Evolutionary conservation across 2,797 vertebrate genomes (phyloP).

Genomic region (Xerus rutilus): DNA sequence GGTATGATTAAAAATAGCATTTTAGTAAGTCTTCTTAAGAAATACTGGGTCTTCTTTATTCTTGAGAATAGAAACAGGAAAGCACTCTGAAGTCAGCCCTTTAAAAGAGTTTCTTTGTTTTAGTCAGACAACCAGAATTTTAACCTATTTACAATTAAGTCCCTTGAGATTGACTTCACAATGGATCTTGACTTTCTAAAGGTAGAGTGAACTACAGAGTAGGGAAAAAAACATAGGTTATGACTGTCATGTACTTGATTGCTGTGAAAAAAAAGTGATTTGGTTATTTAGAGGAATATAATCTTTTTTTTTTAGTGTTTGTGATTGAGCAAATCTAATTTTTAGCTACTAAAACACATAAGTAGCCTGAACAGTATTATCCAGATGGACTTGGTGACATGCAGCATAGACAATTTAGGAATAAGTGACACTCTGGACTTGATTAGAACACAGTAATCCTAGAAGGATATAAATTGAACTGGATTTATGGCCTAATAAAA

Average conservation of each 20-base stretch:
- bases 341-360: conserved; percentile 62
- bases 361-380: conserved; percentile 63
- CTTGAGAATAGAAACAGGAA: conserved; percentile 62
- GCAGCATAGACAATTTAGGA: conserved; percentile 17
- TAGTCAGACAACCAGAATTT: conserved; percentile 64
- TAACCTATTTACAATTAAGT: conserved; percentile 48
- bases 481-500: conserved; percentile 80
- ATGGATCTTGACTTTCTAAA: conserved; percentile 41
- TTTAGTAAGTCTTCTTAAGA: conserved; percentile 60
- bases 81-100: conserved; percentile 53
- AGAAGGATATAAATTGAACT: conserved; percentile 63
- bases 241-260: conserved; percentile 25
- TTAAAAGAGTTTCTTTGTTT: conserved; percentile 66
- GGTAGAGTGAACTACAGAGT: background rate
- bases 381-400: conserved; percentile 65
- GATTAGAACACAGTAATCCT: conserved; percentile 77
- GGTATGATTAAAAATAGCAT: conserved; percentile 32
- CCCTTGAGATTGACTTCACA: conserved; percentile 57
- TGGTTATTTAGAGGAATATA: conserved; percentile 50
- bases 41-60: conserved; percentile 50
- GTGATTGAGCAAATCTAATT: conserved; percentile 74
- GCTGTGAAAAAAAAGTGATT: conserved; percentile 19
- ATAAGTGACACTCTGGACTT: conserved; percentile 68
- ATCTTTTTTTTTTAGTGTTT: conserved; percentile 51
- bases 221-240: background rate